These are phyloP conservation scores for Tupaia chinensis DNA, from an alignment of 2,113 vertebrate species.

Conservation along the genomic window DNA sequence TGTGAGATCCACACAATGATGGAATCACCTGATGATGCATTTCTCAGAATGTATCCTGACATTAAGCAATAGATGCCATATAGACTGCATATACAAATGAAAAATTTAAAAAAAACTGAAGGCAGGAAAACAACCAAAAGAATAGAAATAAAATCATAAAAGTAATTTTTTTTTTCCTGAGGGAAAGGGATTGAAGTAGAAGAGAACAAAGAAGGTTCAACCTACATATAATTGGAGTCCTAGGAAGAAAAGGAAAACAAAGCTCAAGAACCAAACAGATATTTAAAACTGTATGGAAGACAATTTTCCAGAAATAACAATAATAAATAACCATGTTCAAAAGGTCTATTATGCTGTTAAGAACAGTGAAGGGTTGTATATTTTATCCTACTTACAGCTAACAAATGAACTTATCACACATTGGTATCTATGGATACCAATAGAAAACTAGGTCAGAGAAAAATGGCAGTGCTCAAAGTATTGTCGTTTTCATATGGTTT, in stretches of 20 bases:
- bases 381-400: neutral
- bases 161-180: neutral
- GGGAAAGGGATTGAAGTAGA: neutral
- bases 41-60: no score
- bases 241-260: neutral
- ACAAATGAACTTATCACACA: neutral
- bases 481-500: neutral
- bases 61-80: no score
- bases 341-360: neutral
- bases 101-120: neutral
- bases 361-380: neutral
- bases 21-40: no score
- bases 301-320: neutral
- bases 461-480: neutral
- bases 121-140: neutral
- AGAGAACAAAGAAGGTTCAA: neutral
- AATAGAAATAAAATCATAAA: constrained; percentile 16
- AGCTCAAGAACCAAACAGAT: neutral
- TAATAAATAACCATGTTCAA: neutral
- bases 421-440: neutral
- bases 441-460: neutral
- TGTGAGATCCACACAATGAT: no score
- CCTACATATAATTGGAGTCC: neutral
- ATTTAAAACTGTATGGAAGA: neutral
- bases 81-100: neutral